Evolutionary conservation across 1,140 invertebrate species (phyloP), one percentile per base, ranked within the genome.

Genomic region (Amphibalanus amphitrite): DNA sequence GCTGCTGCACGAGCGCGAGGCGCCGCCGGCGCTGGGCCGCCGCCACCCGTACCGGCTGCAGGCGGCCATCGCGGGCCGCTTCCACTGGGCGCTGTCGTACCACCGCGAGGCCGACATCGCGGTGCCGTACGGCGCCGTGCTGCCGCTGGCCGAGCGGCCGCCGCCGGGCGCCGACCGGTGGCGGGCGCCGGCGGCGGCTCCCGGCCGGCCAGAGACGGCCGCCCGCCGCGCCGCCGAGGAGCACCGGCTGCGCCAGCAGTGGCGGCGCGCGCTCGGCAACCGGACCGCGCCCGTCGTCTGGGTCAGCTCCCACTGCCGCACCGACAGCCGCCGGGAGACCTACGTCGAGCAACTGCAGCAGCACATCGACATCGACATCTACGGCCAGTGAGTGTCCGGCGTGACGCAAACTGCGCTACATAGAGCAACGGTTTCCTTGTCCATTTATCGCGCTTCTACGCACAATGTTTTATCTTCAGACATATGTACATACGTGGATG

Each of bases 241-340:
- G 23, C 38, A 73, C 47, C 40, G 71, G 17, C 29, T 70, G 65
- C 0, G 40, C 67, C 33, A 33, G 25, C 28, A 71, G 30, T 30
- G 33, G 15, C 70, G 68, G 29, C 38, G 71, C 10, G 47, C 29
- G 23, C 70, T 74, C 40, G 69, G 71, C 38, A 72, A 73, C 25
- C 82, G 83, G 72, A 79, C 73, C 10, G 83, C 81, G 73, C 76
- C 79, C 69, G 84, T 84, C 0, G 83, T 83, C 0, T 88, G 86
- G 86, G 83, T 88, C 72, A 85, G 87, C 1, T 86, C 84, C 69
- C 85, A 89, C 76, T 90, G 88, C 75, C 23, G 75, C 1, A 79
- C 85, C 0, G 74, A 73, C 20, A 85, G 85, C 74, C 78, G 78
- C 1, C 78, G 88, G 23, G 79, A 85, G 73, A 67, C 78, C 0